Base-by-base conservation (phyloP, 2,797 vertebrate genomes). In the Leptodactylus fallax region DNA sequence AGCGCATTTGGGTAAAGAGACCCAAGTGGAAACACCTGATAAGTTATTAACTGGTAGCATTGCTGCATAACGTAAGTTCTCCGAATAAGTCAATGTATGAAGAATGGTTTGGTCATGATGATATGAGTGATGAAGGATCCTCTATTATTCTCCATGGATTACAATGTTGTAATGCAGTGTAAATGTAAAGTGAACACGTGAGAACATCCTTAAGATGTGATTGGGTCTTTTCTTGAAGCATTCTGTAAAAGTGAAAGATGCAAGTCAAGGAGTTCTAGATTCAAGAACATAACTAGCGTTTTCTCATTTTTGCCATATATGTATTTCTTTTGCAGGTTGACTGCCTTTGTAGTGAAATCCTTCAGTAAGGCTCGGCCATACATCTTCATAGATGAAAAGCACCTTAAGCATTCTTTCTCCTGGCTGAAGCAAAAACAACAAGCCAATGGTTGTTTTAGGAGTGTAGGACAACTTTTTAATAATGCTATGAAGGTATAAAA, bases 281-380 rank as follows among this genome's bases (percentile, higher is more conserved):
- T 2, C 21, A 9, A 6, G 36, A 36, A 36, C n/a, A n/a, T n/a
- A n/a, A n/a, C n/a, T n/a, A n/a, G n/a, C n/a, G n/a, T n/a, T n/a
- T n/a, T n/a, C n/a, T n/a, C n/a, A n/a, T n/a, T n/a, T n/a, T n/a
- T n/a, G n/a, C n/a, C n/a, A n/a, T n/a, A n/a, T n/a, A n/a, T n/a
- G n/a, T n/a, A n/a, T n/a, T n/a, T n/a, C n/a, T n/a, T 74, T 85
- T 71, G 36, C 85, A 97, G 97, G 97, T 90, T 98, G 89, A 97
- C 97, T 14, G 92, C 96, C 0, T 97, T 98, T 86, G 97, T 98
- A 90, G 95, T 97, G 92, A 98, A 97, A 91, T 96, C 96, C 19
- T 98, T 97, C 11, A 93, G 91, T 23, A 94, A 95, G 56, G 96
- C 96, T 1, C 93, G 3, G 23, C 71, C 92, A 0, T 96, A 94